phyloP scores from a whole-genome alignment of 92 coral and sea anemone genomes.

The Nematostella vectensis region DNA sequence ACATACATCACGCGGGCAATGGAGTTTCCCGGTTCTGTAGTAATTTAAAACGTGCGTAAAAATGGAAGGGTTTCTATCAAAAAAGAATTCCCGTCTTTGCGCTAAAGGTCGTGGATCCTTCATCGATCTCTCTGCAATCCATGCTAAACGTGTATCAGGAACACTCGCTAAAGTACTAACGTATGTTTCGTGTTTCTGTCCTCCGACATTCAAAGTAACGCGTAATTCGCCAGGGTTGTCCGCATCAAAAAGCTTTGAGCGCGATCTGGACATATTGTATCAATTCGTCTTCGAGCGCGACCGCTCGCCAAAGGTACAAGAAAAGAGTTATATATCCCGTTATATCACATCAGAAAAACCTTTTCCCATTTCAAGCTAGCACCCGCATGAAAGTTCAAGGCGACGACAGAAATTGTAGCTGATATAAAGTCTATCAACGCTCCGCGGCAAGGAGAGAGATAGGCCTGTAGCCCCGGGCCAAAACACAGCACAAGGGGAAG shows the following conservation, averaged over 20 bases:
- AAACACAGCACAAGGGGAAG: too few relatives aligned
- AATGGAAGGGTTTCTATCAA: slow-evolving; percentile 88
- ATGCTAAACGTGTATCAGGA: slow-evolving; percentile 89
- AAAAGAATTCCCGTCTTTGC: slow-evolving; percentile 82
- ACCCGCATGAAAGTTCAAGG: too few relatives aligned
- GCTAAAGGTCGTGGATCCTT: slow-evolving; percentile 74
- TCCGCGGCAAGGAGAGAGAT: not conserved
- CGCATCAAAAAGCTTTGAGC: slow-evolving; percentile 73
- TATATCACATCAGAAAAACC: not conserved
- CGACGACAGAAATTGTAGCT: too few relatives aligned
- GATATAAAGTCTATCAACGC: slow-evolving; percentile 1
- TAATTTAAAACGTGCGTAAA: slow-evolving; percentile 90
- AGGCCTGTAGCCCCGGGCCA: not conserved
- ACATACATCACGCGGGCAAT: slow-evolving; percentile 94
- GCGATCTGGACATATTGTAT: slow-evolving; percentile 65
- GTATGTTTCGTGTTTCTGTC: slow-evolving; percentile 92
- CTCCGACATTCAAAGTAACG: slow-evolving; percentile 85
- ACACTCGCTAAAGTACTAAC: slow-evolving; percentile 83
- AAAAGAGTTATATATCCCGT: too few relatives aligned
- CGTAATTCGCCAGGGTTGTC: slow-evolving; percentile 86
- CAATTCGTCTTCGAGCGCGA: too few relatives aligned
- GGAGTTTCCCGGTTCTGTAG: slow-evolving; percentile 93
- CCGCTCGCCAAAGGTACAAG: too few relatives aligned
- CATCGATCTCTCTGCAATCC: slow-evolving; percentile 86
- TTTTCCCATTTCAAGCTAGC: not conserved